Evolutionary conservation across 2,113 vertebrate species (phyloP).

Genomic region (Proterorhinus semilunaris): DNA sequence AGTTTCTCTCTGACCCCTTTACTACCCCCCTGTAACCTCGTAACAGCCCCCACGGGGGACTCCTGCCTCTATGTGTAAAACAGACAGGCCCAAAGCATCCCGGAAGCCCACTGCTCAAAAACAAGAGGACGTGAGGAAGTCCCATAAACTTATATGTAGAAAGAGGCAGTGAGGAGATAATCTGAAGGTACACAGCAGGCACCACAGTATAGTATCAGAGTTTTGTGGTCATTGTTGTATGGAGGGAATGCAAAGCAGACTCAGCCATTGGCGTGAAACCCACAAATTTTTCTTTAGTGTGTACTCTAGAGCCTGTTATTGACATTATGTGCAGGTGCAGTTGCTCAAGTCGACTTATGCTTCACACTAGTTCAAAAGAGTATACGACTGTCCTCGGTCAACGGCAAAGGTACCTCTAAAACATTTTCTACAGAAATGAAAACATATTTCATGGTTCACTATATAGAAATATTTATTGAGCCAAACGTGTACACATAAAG

Average conservation of each 20-base stretch:
- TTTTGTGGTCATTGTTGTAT: conserved; percentile 59
- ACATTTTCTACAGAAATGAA: too few species aligned
- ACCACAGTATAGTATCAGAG: conserved; percentile 58
- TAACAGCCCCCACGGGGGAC: conserved; percentile 72
- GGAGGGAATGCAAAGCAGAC: conserved; percentile 57
- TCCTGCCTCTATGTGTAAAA: conserved; percentile 81
- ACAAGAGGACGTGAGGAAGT: conserved; percentile 68
- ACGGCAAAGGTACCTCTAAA: too few species aligned
- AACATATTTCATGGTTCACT: too few species aligned
- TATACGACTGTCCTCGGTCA: not conserved
- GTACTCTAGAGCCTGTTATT: conserved; percentile 59
- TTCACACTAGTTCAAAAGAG: not conserved
- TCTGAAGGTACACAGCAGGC: conserved; percentile 69
- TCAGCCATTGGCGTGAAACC: conserved; percentile 63
- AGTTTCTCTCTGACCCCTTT: conserved; percentile 77
- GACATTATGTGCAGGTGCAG: conserved; percentile 75
- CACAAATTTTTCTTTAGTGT: conserved; percentile 66
- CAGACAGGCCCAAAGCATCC: conserved; percentile 77
- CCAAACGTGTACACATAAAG: too few species aligned
- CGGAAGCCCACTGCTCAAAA: conserved; percentile 69
- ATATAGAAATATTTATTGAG: too few species aligned
- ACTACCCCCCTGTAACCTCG: conserved; percentile 70
- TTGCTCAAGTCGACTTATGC: conserved; percentile 34
- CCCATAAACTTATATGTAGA: conserved; percentile 60
- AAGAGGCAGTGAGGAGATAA: conserved; percentile 62